Evolutionary conservation across 1,140 invertebrate species (phyloP), one percentile per base, ranked within the genome.

Genomic region (Heliconius congener): DNA sequence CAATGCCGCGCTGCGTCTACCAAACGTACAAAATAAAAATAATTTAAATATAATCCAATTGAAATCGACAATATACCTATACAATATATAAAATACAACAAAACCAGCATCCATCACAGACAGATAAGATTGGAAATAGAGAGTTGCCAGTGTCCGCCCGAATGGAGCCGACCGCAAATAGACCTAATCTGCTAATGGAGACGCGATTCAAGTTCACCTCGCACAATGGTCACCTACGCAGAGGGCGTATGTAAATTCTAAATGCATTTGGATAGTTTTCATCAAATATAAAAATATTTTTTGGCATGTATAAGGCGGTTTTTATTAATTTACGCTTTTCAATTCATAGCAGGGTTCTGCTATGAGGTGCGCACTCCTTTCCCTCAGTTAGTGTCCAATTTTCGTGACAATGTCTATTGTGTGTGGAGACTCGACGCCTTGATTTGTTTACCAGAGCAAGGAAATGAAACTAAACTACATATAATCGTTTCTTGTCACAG

Each of bases 101-200:
- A 60, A n/a, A 27, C 60, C 60, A 66, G 60, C 60, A 66, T 66
- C 60, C 60, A 9, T 30, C 60, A 57, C n/a, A 27, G 23, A 66
- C 23, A 27, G 60, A 66, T 66, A 66, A 30, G 60, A 66, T 66
- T 13, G 19, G 27, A 66, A 66, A 60, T 60, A 27, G 23, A 66
- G 57, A 66, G 60, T 66, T 66, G 60, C 23, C 60, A 6, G n/a
- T 66, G 60, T 27, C 60, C 60, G 60, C 30, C 27, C 9, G 19
- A 66, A 23, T 66, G 19, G 19, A 66, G n/a, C 23, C 27, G 23
- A 30, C 60, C 60, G 16, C 23, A 66, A 66, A 66, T 30, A 27
- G 8, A 66, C 60, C 23, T 66, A 66, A 66, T 66, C 23, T 66
- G 60, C 60, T 66, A 66, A 66, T 66, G 60, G 57, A 60, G 57